Evolutionary conservation across 2,888 invertebrate species (phyloP).

Genomic region (Microplitis deprimator): DNA sequence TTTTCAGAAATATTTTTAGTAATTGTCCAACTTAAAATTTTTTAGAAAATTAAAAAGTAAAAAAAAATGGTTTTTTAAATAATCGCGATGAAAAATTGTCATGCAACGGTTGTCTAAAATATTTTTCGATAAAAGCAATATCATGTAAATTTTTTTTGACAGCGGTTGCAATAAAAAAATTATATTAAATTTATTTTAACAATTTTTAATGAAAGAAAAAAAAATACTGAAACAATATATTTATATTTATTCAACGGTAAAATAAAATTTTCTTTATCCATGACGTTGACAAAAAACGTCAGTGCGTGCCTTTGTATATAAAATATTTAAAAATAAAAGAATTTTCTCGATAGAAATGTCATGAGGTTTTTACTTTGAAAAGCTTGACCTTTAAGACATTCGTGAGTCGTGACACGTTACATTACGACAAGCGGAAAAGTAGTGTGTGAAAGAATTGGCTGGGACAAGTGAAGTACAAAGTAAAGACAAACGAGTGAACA

Average conservation of each 20-base stretch:
- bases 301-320: not conserved
- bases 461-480: not conserved
- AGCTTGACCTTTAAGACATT: not conserved
- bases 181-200: not conserved
- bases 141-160: not conserved
- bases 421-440: constrained; percentile 1
- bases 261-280: not conserved
- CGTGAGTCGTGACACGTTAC: not conserved
- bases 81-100: too few species aligned
- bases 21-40: too few species aligned
- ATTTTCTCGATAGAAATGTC: not conserved
- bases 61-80: too few species aligned
- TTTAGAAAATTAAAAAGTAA: too few species aligned
- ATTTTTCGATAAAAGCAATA: not conserved
- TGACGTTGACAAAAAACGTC: not conserved
- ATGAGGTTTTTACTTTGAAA: not conserved
- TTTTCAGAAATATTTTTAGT: too few species aligned
- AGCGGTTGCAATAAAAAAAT: not conserved
- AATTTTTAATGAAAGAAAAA: not conserved
- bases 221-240: not conserved
- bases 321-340: not conserved
- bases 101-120: too few species aligned
- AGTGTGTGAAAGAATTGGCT: not conserved
- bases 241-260: not conserved
- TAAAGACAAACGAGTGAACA: not conserved